Conservation (phyloP, 2,888 invertebrate genomes). For the Ashinkailepas kermadecensis region DNA sequence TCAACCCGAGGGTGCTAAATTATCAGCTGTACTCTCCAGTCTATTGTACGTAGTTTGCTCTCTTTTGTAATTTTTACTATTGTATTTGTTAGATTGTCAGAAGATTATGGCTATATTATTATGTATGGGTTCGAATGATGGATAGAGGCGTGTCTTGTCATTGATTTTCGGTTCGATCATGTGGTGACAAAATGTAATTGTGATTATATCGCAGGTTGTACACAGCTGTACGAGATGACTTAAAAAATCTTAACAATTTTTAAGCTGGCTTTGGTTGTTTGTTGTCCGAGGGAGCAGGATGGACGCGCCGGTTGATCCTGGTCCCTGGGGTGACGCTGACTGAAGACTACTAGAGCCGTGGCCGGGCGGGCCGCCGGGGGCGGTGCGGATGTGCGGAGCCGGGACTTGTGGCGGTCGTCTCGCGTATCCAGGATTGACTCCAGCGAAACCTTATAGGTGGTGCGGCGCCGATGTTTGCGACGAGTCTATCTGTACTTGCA, state of each 20-base stretch:
- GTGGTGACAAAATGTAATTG: background rate
- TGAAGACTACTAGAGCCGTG: no score
- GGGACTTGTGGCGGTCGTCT: no score
- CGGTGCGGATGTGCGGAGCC: no score
- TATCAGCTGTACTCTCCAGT: background rate
- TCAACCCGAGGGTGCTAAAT: background rate
- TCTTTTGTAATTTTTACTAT: background rate
- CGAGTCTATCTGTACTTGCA: no score
- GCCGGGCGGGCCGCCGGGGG: no score
- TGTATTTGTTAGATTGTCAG: background rate
- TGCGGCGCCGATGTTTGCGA: no score
- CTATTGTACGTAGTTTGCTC: background rate
- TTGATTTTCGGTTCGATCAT: background rate
- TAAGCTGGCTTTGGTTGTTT: background rate
- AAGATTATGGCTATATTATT: background rate
- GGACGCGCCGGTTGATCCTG: no score
- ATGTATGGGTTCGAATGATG: slow-evolving; percentile 8
- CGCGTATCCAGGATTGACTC: no score
- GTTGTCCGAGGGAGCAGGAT: no score
- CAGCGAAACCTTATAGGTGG: no score
- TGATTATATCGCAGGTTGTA: slow-evolving; percentile 4
- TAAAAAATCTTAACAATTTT: background rate
- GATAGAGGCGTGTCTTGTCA: background rate
- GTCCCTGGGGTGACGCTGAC: no score
- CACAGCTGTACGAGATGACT: background rate